Base-by-base conservation (phyloP, 2,113 vertebrate species). In the Mobula birostris region DNA sequence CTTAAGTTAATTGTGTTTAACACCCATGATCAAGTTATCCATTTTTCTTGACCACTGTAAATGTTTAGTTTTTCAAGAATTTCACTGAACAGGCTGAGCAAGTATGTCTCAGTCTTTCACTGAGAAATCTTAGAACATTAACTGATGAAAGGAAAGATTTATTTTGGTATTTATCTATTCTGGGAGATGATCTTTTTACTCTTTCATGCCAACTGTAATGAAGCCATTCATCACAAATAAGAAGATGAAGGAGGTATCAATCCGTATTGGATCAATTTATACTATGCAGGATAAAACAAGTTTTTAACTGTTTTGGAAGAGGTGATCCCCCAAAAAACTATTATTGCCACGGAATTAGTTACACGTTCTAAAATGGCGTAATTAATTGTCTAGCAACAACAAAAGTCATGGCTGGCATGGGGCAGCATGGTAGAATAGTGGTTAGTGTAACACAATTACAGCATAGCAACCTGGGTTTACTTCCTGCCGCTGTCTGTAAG, bases 1-100 rank as follows among this genome's bases (percentile, higher is more conserved):
- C 29, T 88, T 24, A 88, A 66, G 85, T 90, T 12, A 90, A 90
- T 17, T 90, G 29, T 32, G 85, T 66, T 88, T 90, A 66, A 90
- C 7, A 90, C 63, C 58, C 85, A 17, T 14, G 48, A 87, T n/a
- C 63, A 90, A 66, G 61, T 7, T 90, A 90, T 7, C 9, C n/a
- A 32, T 21, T 66, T 66, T 85, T n/a, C 7, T 63, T 68, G 17
- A 90, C 66, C 66, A 66, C 29, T 68, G 32, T 66, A 15, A 66
- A 90, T 90, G 40, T 90, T 90, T 90, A 85, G 58, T 85, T 17
- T 90, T 90, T 17, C 5, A 90, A 19, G 29, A 32, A 66, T 66
- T 14, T 29, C 15, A 7, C 61, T 1, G 32, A 63, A 27, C 85
- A 90, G 61, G n/a, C 29, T 15, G 32, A n/a, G 58, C 32, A 90